These are phyloP conservation scores for Lerema accius DNA, from an alignment of 1,140 invertebrate genomes.

Conservation along the genomic window DNA sequence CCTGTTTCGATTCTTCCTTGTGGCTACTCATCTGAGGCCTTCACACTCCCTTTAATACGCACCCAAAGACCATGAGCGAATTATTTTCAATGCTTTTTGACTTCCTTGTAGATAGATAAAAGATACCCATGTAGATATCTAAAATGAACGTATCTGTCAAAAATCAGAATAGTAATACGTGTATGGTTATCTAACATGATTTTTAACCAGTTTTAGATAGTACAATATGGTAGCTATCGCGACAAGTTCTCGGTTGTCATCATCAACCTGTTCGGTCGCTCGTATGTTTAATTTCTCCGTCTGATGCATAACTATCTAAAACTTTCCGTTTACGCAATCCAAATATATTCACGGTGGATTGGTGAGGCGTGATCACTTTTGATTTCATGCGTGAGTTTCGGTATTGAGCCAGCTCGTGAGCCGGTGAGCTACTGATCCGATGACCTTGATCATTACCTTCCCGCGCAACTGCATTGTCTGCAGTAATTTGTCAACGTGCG, in stretches of 20 bases:
- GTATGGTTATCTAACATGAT: background rate
- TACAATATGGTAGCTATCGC: background rate
- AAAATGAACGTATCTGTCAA: too few species aligned
- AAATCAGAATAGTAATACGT: background rate
- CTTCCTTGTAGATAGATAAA: background rate
- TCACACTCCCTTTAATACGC: slow-evolving; percentile 23
- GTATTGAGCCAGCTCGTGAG: slow-evolving; percentile 34
- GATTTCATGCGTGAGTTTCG: slow-evolving; percentile 41
- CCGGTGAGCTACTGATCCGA: slow-evolving; percentile 11
- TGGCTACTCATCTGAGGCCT: slow-evolving; percentile 15
- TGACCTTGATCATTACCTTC: slow-evolving; percentile 68
- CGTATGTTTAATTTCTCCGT: slow-evolving; percentile 20
- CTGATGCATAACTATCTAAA: slow-evolving; percentile 26
- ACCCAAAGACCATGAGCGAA: slow-evolving; percentile 23
- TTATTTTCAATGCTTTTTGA: background rate
- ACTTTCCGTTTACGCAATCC: slow-evolving; percentile 53
- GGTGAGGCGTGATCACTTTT: slow-evolving; percentile 72
- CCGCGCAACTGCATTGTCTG: slow-evolving; percentile 63
- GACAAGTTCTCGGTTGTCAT: slow-evolving; percentile 19
- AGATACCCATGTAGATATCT: too few species aligned
- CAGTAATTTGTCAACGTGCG: slow-evolving; percentile 59
- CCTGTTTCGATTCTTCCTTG: slow-evolving; percentile 25
- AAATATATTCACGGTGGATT: slow-evolving; percentile 35
- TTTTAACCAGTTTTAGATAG: background rate
- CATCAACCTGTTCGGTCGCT: slow-evolving; percentile 24